These are phyloP conservation scores for Oikopleura dioica DNA, from an alignment of 23 tunicate species.

Conservation along the genomic window DNA sequence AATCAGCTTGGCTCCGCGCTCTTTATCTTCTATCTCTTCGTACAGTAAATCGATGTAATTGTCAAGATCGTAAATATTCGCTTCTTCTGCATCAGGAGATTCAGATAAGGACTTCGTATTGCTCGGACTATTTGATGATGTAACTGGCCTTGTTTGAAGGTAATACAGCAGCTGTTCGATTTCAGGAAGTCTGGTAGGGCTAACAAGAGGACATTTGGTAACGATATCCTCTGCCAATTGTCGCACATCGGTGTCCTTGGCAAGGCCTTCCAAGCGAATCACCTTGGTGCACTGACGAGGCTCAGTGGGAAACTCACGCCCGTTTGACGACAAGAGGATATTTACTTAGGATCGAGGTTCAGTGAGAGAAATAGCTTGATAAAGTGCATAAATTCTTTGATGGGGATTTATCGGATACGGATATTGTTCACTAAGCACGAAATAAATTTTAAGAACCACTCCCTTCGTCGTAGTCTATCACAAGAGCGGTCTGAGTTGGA, in stretches of 20 bases:
- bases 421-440: too few species aligned
- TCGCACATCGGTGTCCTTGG: constrained; percentile 51
- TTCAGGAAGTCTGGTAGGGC: constrained; percentile 52
- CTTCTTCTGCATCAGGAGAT: constrained; percentile 27
- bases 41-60: constrained; percentile 78
- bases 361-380: too few species aligned
- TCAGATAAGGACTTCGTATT: too few species aligned
- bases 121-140: neutral
- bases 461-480: constrained; percentile 1
- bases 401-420: too few species aligned
- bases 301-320: neutral
- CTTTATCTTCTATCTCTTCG: constrained; percentile 86
- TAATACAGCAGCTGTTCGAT: constrained; percentile 90
- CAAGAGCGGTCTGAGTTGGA: neutral
- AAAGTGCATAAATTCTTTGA: too few species aligned
- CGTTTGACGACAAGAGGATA: neutral
- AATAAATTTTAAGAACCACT: too few species aligned
- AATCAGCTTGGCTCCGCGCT: constrained; percentile 40
- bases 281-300: neutral
- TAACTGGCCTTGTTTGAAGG: constrained; percentile 32
- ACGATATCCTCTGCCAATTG: constrained; percentile 77
- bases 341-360: too few species aligned
- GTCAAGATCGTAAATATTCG: constrained; percentile 53
- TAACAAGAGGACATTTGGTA: constrained; percentile 64
- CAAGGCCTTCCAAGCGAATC: constrained; percentile 52